Percentiles rank a stretch among this genome's conserved stretches.
These are phyloP conservation scores for Eublepharis macularius DNA, from an alignment of 2,113 vertebrate genomes.

Conservation along the genomic window DNA sequence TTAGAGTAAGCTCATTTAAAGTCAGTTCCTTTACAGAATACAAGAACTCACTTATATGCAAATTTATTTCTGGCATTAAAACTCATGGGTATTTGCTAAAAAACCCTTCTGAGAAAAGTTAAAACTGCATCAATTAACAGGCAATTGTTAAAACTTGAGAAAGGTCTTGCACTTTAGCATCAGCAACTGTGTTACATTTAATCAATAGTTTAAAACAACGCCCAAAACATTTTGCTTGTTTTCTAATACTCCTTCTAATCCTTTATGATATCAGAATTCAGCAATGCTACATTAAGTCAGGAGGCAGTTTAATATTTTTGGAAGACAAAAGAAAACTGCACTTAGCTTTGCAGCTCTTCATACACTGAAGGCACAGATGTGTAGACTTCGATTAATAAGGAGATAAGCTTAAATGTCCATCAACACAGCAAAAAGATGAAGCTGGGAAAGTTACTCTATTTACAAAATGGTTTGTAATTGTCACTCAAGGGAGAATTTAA, in stretches of 20 bases:
- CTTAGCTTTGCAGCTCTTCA: neutral
- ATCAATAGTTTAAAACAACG: neutral
- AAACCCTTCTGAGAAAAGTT: neutral
- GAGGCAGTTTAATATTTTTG: neutral
- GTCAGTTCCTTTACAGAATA: no score
- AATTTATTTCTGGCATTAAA: neutral
- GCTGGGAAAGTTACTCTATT: neutral
- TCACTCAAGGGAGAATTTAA: neutral
- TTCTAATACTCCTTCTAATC: neutral
- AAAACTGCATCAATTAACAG: neutral
- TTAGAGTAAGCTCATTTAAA: no score
- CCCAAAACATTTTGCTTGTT: neutral
- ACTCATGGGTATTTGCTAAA: neutral
- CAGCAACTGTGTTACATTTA: neutral
- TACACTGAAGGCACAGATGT: neutral
- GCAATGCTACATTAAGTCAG: neutral
- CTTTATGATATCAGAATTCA: neutral
- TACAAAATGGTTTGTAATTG: neutral
- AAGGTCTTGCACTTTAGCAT: neutral
- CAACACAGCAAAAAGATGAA: neutral
- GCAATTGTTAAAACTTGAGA: neutral
- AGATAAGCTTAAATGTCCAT: neutral
- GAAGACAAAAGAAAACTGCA: neutral
- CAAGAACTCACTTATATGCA: no score
- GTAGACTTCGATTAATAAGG: neutral